Conservation (phyloP, 2,888 invertebrate species). For the Mimas tiliae region DNA sequence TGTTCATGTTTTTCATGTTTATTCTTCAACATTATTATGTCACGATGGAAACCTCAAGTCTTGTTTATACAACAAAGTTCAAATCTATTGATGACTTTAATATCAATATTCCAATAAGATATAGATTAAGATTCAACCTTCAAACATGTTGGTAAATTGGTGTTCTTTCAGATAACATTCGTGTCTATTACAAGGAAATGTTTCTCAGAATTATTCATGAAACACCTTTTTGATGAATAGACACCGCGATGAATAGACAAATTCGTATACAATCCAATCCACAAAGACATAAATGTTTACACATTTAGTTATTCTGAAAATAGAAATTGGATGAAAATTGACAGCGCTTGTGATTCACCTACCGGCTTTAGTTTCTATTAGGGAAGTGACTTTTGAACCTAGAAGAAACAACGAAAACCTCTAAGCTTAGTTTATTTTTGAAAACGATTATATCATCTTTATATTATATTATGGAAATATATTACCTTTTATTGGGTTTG, state of each 20-base stretch:
- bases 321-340: neutral
- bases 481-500: too few species aligned
- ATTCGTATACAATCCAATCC: neutral
- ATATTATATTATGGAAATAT: neutral
- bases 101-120: constrained; percentile 7
- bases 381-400: neutral
- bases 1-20: too few species aligned
- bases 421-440: neutral
- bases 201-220: constrained; percentile 30
- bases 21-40: neutral
- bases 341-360: neutral
- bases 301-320: neutral
- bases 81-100: neutral
- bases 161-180: constrained; percentile 14
- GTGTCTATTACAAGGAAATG: neutral
- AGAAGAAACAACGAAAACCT: neutral
- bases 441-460: neutral
- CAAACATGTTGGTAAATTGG: constrained; percentile 1
- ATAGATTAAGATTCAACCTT: constrained; percentile 7
- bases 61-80: neutral
- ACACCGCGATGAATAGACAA: neutral
- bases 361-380: neutral
- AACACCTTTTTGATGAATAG: constrained; percentile 8
- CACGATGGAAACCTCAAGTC: neutral
- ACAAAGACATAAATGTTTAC: neutral